Evolutionary conservation across 1,140 invertebrate genomes (phyloP).

Genomic region (Trichomalopsis sarcophagae): DNA sequence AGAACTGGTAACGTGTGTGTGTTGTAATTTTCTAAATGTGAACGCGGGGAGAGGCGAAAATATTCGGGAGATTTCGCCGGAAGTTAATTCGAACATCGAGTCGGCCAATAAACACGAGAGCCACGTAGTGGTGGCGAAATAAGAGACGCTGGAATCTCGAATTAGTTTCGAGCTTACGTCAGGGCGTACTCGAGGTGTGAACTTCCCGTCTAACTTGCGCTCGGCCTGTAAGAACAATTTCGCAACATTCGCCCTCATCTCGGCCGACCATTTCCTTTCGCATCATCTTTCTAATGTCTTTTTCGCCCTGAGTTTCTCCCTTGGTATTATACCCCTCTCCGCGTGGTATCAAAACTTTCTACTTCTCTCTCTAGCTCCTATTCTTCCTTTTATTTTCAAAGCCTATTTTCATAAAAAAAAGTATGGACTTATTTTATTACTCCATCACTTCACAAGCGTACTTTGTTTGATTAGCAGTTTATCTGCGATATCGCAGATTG

Average conservation of each 20-base stretch:
- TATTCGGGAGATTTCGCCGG: slow-evolving; percentile 1
- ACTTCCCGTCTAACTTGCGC: slow-evolving; percentile 67
- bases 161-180: slow-evolving; percentile 67
- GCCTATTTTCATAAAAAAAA: not conserved
- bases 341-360: slow-evolving; percentile 36
- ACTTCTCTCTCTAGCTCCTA: not conserved
- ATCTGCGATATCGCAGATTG: slow-evolving; percentile 47
- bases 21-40: slow-evolving; percentile 18
- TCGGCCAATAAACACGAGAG: slow-evolving; percentile 61
- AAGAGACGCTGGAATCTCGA: slow-evolving; percentile 67
- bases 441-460: not conserved
- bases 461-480: slow-evolving; percentile 12
- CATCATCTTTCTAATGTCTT: slow-evolving; percentile 57
- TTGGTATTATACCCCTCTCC: slow-evolving; percentile 34
- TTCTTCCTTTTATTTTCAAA: slow-evolving; percentile 38
- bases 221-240: slow-evolving; percentile 68
- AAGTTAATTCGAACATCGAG: slow-evolving; percentile 62
- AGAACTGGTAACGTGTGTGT: not conserved
- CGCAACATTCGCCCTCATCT: slow-evolving; percentile 65
- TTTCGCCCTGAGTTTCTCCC: slow-evolving; percentile 38
- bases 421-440: not conserved
- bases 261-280: slow-evolving; percentile 55
- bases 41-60: too few species aligned
- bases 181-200: slow-evolving; percentile 68
- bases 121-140: slow-evolving; percentile 60